Evolutionary conservation across 2,797 vertebrate genomes (phyloP), one percentile per base, ranked within the genome.

Genomic region (Diceros bicornis): DNA sequence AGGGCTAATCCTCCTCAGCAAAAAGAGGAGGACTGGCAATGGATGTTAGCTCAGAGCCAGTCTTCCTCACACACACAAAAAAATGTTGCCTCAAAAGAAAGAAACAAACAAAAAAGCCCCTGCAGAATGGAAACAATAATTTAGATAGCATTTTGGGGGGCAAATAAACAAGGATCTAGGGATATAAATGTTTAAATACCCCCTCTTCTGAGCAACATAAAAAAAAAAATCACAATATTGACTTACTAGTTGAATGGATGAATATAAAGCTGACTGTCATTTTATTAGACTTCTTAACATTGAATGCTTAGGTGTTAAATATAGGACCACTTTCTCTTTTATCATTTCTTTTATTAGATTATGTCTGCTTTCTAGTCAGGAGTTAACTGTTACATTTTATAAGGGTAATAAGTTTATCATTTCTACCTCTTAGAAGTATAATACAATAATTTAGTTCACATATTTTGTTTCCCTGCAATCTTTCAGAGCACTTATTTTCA

Each of bases 221-320:
- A 90, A 85, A 92, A 92, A 93, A 92, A 93, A 83, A 52, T 74
- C 13, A 90, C 90, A 87, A 87, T 59, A n/a, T 6, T 32, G 29
- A 91, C 32, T 59, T 64, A 82, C 27, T 62, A 82, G 21, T 23
- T 83, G 55, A 91, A 92, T 27, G 6, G 62, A 78, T 61, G 17
- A 81, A 87, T 75, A 32, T n/a, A 93, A 78, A 93, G 29, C 17
- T 68, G 29, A 68, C 59, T 17, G 57, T 90, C 27, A 79, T 82
- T 87, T 83, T 47, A 59, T 69, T 69, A 78, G 47, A 91, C 29
- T 50, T 37, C 7, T 71, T 78, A 95, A 95, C n/a, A 59, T 0
- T 78, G 41, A 92, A 68, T 64, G 16, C 8, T 68, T 77, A 66
- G 44, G 23, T 78, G 20, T 62, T 89, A 92, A 75, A 62, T 41